phyloP scores from a whole-genome alignment of 2,888 invertebrate genomes.

The Notodonta ziczac region DNA sequence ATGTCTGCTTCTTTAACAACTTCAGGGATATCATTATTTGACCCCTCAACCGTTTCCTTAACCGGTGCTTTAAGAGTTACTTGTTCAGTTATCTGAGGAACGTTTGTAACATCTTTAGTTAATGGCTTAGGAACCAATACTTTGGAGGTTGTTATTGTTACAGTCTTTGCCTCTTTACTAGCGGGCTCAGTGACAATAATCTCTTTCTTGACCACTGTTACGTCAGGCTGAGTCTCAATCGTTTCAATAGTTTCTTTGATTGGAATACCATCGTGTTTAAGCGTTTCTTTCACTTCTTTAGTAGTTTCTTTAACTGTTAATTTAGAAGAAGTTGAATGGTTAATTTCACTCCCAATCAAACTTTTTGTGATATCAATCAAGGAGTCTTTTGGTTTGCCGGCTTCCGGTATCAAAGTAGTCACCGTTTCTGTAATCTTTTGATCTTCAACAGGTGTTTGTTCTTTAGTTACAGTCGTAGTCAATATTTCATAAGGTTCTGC shows the following conservation, averaged over 20 bases:
- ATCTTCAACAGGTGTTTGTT: constrained; percentile 12
- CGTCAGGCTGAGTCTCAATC: constrained; percentile 10
- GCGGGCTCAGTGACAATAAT: not conserved
- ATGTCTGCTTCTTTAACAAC: constrained; percentile 7
- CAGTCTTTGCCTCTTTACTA: not conserved
- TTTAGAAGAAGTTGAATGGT: constrained; percentile 6
- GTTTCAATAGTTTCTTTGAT: constrained; percentile 1
- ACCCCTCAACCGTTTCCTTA: not conserved
- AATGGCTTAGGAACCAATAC: not conserved
- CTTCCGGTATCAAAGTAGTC: not conserved
- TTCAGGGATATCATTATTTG: not conserved
- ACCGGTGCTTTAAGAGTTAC: not conserved
- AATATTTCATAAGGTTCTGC: constrained; percentile 20
- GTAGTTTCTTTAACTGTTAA: not conserved
- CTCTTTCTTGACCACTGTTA: constrained; percentile 13
- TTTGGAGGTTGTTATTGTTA: not conserved
- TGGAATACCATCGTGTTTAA: not conserved
- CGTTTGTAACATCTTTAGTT: not conserved
- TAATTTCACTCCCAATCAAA: constrained; percentile 25
- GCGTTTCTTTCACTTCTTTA: not conserved
- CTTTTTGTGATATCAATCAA: constrained; percentile 21
- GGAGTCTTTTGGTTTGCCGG: constrained; percentile 1
- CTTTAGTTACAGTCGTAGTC: constrained; percentile 14
- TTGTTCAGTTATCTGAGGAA: not conserved
- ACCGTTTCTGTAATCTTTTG: constrained; percentile 13